These are phyloP conservation scores for Heliconius erato DNA, from an alignment of 2,888 invertebrate genomes.

Conservation along the genomic window DNA sequence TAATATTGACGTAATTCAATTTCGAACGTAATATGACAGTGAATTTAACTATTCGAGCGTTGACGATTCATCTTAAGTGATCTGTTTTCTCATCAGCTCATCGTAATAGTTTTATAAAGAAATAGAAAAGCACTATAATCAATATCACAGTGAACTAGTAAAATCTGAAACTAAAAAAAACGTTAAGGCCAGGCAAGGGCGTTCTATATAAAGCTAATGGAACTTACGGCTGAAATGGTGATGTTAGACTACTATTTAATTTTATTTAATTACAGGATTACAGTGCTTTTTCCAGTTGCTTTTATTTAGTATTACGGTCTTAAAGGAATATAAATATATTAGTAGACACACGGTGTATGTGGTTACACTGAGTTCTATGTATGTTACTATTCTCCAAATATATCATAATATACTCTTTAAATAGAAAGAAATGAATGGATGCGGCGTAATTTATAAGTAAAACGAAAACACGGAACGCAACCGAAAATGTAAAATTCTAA, in stretches of 20 bases:
- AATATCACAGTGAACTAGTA: neutral
- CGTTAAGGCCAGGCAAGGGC: conserved; percentile 25
- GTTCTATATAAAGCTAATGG: conserved; percentile 29
- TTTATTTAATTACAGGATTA: neutral
- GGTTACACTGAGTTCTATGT: too few relatives aligned
- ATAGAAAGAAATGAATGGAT: too few relatives aligned
- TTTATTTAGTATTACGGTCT: neutral
- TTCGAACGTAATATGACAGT: neutral
- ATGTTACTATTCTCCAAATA: too few relatives aligned
- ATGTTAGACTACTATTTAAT: neutral
- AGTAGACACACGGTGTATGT: too few relatives aligned
- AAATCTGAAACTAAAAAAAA: conserved; percentile 8
- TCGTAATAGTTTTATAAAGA: neutral
- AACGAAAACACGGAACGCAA: too few relatives aligned
- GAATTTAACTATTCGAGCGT: neutral
- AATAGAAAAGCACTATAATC: neutral
- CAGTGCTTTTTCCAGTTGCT: neutral
- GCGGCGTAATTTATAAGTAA: too few relatives aligned
- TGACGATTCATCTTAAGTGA: too few relatives aligned
- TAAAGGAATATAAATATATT: neutral
- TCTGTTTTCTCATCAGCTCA: neutral
- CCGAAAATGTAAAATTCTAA: too few relatives aligned
- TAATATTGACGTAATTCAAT: neutral
- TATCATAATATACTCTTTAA: too few relatives aligned
- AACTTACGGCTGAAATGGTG: neutral